phyloP scores from a whole-genome alignment of 1,140 invertebrate genomes.

The Pogonus chalceus region DNA sequence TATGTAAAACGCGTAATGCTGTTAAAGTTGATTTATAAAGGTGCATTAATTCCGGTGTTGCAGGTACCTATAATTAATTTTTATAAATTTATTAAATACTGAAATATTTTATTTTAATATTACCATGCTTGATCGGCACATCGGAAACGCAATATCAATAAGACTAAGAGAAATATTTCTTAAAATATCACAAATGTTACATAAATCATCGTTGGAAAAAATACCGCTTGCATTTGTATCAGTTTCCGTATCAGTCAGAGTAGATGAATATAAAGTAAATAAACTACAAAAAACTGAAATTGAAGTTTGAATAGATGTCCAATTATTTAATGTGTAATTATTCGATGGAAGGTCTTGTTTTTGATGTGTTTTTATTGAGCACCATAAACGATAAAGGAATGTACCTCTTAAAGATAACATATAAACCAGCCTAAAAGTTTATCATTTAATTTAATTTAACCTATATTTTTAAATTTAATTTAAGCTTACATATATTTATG shows the following conservation, averaged over 20 bases:
- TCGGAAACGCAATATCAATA: constrained; percentile 83
- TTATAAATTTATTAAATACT: not conserved
- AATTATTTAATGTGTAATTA: constrained; percentile 12
- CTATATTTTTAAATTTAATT: not conserved
- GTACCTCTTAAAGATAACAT: constrained; percentile 74
- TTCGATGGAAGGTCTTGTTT: constrained; percentile 9
- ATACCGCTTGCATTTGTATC: constrained; percentile 42
- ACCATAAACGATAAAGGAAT: constrained; percentile 76
- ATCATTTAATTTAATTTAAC: not conserved
- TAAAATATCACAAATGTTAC: constrained; percentile 54
- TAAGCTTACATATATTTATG: constrained; percentile 33
- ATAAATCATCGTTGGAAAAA: constrained; percentile 52
- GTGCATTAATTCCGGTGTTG: constrained; percentile 29
- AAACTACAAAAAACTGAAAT: constrained; percentile 33
- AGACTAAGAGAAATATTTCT: constrained; percentile 79
- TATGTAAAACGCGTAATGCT: constrained; percentile 30
- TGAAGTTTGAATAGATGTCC: constrained; percentile 28
- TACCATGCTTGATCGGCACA: constrained; percentile 36
- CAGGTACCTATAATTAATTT: constrained; percentile 15
- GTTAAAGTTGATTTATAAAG: constrained; percentile 29
- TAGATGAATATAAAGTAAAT: constrained; percentile 34
- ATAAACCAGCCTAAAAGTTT: constrained; percentile 59
- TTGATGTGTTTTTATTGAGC: constrained; percentile 30
- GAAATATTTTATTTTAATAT: not conserved
- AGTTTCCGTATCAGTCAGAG: constrained; percentile 28